Percentiles rank a stretch among this genome's conserved stretches.
phyloP scores from a whole-genome alignment of 2,797 vertebrate species.

The Eulemur albifrons region DNA sequence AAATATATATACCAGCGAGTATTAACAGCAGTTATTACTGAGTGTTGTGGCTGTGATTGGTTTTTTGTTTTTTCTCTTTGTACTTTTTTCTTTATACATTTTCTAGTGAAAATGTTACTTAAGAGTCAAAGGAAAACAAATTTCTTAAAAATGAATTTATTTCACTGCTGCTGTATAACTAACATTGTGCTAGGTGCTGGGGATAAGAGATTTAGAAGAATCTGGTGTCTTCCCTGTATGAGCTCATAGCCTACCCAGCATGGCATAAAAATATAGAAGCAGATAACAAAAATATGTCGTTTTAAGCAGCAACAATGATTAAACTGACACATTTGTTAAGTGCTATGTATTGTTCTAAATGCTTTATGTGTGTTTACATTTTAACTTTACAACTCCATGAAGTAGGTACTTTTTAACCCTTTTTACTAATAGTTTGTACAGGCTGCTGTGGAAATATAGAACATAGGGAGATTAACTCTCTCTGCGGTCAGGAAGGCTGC shows the following conservation, averaged over 20 bases:
- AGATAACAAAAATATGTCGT: background rate
- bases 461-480: background rate
- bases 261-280: background rate
- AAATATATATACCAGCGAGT: background rate
- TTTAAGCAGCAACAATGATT: background rate
- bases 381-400: background rate
- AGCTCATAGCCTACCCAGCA: background rate
- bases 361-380: constrained; percentile 1
- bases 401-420: background rate
- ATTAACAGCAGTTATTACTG: background rate
- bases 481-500: background rate
- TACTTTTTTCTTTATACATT: constrained; percentile 8
- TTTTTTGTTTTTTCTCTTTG: background rate
- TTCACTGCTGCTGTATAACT: background rate
- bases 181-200: background rate
- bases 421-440: background rate
- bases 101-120: background rate
- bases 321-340: background rate
- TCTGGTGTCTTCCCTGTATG: background rate
- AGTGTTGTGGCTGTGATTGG: background rate
- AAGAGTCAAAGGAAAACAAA: background rate
- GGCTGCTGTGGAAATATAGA: background rate
- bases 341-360: background rate
- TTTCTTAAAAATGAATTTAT: constrained; percentile 20
- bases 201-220: background rate